Evolutionary conservation across 2,113 vertebrate species (phyloP).

Genomic region (Panurus biarmicus): DNA sequence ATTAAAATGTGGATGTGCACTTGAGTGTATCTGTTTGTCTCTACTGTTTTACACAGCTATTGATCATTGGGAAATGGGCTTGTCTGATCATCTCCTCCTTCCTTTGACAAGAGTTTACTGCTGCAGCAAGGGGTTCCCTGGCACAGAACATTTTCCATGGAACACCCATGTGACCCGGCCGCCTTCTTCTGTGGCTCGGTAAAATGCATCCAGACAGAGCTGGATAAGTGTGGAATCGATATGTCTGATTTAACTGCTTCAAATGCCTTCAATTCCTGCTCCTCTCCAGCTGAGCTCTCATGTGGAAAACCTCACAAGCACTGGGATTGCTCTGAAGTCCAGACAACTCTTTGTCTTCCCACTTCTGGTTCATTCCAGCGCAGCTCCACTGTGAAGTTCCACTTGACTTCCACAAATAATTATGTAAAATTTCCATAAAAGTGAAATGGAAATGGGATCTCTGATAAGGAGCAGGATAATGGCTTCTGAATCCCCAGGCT

Average conservation of each 20-base stretch:
- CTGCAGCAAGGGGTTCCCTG: not conserved
- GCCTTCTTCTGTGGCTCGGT: not conserved
- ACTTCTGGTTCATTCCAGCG: accelerated
- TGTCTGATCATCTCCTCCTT: not conserved
- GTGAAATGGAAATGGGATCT: not conserved
- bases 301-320: not conserved
- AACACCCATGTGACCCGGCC: accelerated
- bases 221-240: not conserved
- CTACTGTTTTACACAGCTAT: not conserved
- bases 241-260: not conserved
- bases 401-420: not conserved
- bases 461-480: not conserved
- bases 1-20: not conserved
- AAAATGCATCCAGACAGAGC: not conserved
- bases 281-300: not conserved
- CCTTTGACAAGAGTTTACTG: not conserved
- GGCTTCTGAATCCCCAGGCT: not conserved
- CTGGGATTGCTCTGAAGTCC: not conserved
- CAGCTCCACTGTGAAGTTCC: not conserved
- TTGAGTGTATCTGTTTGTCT: not conserved
- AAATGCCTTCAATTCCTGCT: not conserved
- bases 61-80: not conserved
- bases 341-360: not conserved
- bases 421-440: not conserved
- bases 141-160: not conserved